Evolutionary conservation across 2,888 invertebrate genomes (phyloP).

Genomic region (Stenotaenia linearis): DNA sequence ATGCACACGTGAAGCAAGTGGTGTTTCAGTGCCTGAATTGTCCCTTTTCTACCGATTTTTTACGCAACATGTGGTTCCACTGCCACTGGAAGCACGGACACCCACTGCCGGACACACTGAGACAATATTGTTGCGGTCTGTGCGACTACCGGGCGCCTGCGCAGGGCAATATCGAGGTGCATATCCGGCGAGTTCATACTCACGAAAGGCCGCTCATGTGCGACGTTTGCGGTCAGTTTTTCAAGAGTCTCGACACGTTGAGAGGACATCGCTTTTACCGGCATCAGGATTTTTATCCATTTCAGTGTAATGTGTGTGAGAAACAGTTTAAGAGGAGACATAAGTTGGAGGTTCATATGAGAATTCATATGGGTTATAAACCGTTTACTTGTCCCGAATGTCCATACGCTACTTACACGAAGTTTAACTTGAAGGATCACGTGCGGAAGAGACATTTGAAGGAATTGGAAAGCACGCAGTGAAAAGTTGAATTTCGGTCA

Average conservation of each 20-base stretch:
- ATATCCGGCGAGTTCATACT: conserved; percentile 27
- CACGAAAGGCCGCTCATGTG: conserved; percentile 27
- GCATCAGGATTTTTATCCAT: conserved; percentile 29
- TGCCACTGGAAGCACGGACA: conserved; percentile 28
- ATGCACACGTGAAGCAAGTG: conserved; percentile 6
- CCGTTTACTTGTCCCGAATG: conserved; percentile 28
- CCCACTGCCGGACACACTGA: conserved; percentile 13
- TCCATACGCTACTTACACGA: conserved; percentile 29
- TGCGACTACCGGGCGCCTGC: conserved; percentile 29
- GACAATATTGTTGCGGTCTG: conserved; percentile 27
- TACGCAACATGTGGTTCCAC: conserved; percentile 31
- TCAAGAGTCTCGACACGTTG: conserved; percentile 27
- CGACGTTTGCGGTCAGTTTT: conserved; percentile 30
- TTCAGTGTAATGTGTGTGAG: conserved; percentile 29
- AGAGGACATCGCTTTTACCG: conserved; percentile 28
- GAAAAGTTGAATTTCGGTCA: neutral
- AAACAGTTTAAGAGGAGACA: conserved; percentile 28
- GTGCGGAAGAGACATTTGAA: conserved; percentile 29
- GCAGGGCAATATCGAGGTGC: conserved; percentile 30
- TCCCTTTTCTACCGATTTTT: conserved; percentile 29
- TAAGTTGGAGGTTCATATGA: conserved; percentile 28
- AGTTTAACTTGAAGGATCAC: conserved; percentile 29
- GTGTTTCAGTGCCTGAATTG: conserved; percentile 29
- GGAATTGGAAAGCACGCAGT: neutral
- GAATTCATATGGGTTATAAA: conserved; percentile 29